Base-by-base conservation (phyloP, 2,797 vertebrate genomes). In the Onychomys leucogaster region DNA sequence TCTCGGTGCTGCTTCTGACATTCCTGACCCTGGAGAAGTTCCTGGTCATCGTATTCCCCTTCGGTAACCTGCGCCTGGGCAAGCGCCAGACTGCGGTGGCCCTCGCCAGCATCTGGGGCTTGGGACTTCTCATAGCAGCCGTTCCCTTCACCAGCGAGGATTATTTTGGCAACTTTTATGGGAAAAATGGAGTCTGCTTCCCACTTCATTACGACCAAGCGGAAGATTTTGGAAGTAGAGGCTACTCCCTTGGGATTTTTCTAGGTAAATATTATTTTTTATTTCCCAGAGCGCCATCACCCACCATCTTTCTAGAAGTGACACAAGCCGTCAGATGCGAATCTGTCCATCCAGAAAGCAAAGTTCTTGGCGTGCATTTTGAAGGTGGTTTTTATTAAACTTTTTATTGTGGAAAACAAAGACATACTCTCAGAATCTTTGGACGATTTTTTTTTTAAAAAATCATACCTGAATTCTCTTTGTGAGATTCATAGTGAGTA, bases 11-110 rank as follows among this genome's bases (percentile, higher is more conserved):
- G 7, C 97, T 99, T 52, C 98, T 99, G 88, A 99, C 98, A 0
- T 99, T 99, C 97, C 98, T 99, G 97, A 99, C 99, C 1, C 73
- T 99, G 98, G 99, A 99, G 98, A 99, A 99, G 95, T 99, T 99
- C 96, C 97, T 99, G 67, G 99, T 98, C 87, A 99, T 99, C 14
- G 99, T 99, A 41, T 99, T 99, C 96, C 99, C 99, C 61, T 99
- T 99, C 98, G 99, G 98, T 96, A 99, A 99, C 94, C 98, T 99
- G 82, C 98, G 98, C 1, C 99, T 99, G 0, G 98, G 99, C 91
- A 99, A 99, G 96, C 92, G 98, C 59, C 99, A 99, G 98, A 99
- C 99, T 0, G 89, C 98, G 46, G 84, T 98, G 91, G 95, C 98
- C 61, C 98, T 99, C 95, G 94, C 96, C 73, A 97, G 98, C 41